Percentiles rank a stretch among this genome's conserved stretches.
Conservation (phyloP, 2,888 invertebrate genomes). For the Tenthredo livida region DNA sequence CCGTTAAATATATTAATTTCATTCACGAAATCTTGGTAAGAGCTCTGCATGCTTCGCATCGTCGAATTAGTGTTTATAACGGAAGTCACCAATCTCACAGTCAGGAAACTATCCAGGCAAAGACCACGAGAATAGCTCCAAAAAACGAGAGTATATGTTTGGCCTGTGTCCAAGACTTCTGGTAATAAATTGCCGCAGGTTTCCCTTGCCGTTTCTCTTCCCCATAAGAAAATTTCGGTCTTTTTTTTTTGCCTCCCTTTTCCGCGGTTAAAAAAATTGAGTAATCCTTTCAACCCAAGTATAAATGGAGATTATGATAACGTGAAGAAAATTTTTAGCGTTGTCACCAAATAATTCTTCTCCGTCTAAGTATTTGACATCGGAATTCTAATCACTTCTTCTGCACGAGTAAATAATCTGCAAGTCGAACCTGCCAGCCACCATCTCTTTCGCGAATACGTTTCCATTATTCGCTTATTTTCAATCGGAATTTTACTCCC, state of each 20-base stretch:
- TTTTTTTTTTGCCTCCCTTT: neutral
- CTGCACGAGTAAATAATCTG: conserved; percentile 5
- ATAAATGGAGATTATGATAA: neutral
- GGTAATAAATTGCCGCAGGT: conserved; percentile 17
- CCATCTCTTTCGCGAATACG: neutral
- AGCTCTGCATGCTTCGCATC: neutral
- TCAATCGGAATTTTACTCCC: neutral
- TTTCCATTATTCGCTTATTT: conserved; percentile 26
- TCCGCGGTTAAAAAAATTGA: neutral
- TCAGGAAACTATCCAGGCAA: neutral
- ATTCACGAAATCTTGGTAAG: neutral
- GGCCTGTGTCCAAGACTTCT: conserved; percentile 20
- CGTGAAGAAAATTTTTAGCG: neutral
- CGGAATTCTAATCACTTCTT: neutral
- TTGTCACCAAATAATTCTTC: neutral
- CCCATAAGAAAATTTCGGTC: neutral
- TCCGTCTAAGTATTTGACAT: neutral
- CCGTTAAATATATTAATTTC: neutral
- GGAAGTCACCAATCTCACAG: conserved; percentile 1
- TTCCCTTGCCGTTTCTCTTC: neutral
- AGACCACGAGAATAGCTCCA: neutral
- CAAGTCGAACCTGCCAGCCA: neutral
- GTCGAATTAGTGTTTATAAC: conserved; percentile 8
- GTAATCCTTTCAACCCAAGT: neutral
- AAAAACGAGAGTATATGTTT: neutral